Evolutionary conservation across 2,113 vertebrate species (phyloP), one percentile per base, ranked within the genome.

Genomic region (Struthidea cinerea): DNA sequence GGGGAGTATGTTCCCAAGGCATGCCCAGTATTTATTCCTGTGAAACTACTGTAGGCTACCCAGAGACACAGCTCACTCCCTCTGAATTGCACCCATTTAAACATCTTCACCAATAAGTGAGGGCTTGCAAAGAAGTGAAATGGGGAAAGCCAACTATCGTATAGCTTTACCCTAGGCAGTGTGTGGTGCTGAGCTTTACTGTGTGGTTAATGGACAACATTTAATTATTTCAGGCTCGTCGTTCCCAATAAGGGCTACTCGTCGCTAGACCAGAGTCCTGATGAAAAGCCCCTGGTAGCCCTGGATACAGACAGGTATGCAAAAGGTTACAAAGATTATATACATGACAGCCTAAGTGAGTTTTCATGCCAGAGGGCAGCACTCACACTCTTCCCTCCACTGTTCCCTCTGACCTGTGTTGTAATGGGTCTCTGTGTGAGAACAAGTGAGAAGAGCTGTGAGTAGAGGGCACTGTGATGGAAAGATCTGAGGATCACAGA

Each of bases 171-270:
- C 19, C 27, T 59, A 16, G 10, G 5, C 33, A 55, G 0, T 80
- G 46, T 46, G 24, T 69, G 41, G 30, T 71, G 30, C 50, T 87
- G 49, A 76, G 24, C n/a, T 78, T 88, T 74, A 55, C 37, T 30
- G 13, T 84, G 30, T 83, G 33, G 28, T 50, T 96, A 96, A 97
- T 13, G 2, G 60, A 57, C 27, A 30, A 47, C 27, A 27, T 95
- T 93, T 91, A 47, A 85, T 84, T 93, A 23, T 97, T 94, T 68
- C 97, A 99, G 99, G 98, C 98, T 99, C 94, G 99, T 99, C 52
- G 99, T 99, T 94, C 99, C 99, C 47, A 99, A 99, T 96, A 99
- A 99, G 98, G 99, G 99, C 89, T 99, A 99, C 95, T 99, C 99
- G 2, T 99, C 99, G 3, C 98, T 99, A 98, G 99, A 99, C 95